phyloP scores from a whole-genome alignment of 2,797 vertebrate species.

The Schizothorax lantsangensis region DNA sequence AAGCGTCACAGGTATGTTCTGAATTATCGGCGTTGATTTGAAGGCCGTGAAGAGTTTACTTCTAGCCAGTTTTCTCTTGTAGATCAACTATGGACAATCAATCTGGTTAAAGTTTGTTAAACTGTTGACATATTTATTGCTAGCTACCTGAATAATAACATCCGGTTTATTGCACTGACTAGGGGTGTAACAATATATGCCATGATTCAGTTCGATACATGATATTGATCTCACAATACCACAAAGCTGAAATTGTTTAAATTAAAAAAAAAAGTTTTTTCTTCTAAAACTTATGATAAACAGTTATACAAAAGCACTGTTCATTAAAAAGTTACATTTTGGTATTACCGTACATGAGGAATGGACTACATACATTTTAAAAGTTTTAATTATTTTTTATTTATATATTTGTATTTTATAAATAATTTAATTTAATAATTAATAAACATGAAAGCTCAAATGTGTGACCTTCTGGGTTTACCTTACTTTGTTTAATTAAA shows the following conservation, averaged over 20 bases:
- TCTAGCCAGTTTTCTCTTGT: not conserved
- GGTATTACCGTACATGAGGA: too few species aligned
- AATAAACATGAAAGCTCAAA: not conserved
- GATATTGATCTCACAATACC: not conserved
- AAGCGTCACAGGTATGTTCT: not conserved
- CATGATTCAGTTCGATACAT: not conserved
- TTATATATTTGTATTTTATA: too few species aligned
- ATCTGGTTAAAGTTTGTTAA: constrained; percentile 5
- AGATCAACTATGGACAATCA: not conserved
- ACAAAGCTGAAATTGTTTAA: too few species aligned
- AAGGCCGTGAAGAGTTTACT: not conserved
- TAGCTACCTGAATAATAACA: constrained; percentile 14
- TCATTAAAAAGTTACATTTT: too few species aligned
- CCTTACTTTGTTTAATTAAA: not conserved
- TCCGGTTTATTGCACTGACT: not conserved
- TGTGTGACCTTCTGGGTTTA: not conserved
- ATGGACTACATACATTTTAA: too few species aligned
- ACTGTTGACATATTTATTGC: not conserved
- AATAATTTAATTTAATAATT: too few species aligned
- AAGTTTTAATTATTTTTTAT: too few species aligned
- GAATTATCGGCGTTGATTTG: not conserved
- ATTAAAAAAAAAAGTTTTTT: too few species aligned
- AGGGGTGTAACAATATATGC: not conserved
- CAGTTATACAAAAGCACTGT: too few species aligned
- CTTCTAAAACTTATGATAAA: too few species aligned